Conservation (phyloP, 2,797 vertebrate genomes). For the Mormyrus hasselquistii region DNA sequence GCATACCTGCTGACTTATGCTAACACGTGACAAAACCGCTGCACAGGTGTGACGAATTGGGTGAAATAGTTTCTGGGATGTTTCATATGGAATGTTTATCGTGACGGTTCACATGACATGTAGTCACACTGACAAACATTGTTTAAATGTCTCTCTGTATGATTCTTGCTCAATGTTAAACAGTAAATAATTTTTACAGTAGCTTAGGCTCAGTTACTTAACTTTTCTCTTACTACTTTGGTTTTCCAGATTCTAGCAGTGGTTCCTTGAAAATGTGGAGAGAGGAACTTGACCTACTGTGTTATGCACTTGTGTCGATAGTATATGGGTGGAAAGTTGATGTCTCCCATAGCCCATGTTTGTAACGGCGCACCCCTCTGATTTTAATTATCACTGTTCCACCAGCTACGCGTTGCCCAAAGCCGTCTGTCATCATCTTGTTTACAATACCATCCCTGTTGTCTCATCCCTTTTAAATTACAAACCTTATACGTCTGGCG, state of each 20-base stretch:
- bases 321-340: constrained; percentile 7
- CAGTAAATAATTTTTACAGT: not conserved
- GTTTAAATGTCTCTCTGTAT: not conserved
- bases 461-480: constrained; percentile 34
- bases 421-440: constrained; percentile 16
- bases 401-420: constrained; percentile 26
- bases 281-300: not conserved
- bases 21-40: not conserved
- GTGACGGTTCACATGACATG: not conserved
- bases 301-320: not conserved
- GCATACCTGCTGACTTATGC: not conserved
- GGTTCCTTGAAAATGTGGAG: not conserved
- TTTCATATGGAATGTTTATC: not conserved
- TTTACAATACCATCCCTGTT: constrained; percentile 13
- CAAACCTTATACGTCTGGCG: constrained; percentile 7
- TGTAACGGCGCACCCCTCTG: constrained; percentile 21
- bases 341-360: not conserved
- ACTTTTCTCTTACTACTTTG: not conserved
- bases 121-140: not conserved
- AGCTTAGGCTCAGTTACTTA: not conserved
- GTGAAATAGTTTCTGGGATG: not conserved
- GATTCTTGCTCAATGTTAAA: not conserved
- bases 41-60: not conserved
- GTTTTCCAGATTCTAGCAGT: not conserved
- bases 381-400: constrained; percentile 33